A percentile compares a stretch with the other conserved stretches of the same genome.
Conservation (phyloP, 2,888 invertebrate species). For the Apoderus coryli region DNA sequence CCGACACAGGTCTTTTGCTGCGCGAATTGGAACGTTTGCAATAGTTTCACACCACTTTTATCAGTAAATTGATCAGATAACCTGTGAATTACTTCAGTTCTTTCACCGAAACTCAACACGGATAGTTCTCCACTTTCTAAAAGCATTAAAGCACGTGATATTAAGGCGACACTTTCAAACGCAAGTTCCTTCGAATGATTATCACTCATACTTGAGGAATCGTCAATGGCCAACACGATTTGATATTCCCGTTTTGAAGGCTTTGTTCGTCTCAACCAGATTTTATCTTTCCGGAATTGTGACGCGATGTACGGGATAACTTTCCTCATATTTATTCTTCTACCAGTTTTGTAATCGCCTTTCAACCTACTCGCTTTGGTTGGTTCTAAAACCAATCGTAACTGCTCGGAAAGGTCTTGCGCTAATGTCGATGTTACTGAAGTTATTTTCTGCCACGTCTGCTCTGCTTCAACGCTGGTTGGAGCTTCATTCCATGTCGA, state of each 20-base stretch:
- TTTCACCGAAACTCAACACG: slow-evolving; percentile 83
- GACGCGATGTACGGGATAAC: slow-evolving; percentile 98
- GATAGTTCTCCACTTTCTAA: slow-evolving; percentile 89
- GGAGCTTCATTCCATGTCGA: slow-evolving; percentile 37
- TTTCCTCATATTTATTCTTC: slow-evolving; percentile 94
- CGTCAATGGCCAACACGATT: slow-evolving; percentile 91
- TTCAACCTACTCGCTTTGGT: slow-evolving; percentile 80
- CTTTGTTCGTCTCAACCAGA: slow-evolving; percentile 92
- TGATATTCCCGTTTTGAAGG: slow-evolving; percentile 94
- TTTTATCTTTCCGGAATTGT: slow-evolving; percentile 96
- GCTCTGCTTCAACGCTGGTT: slow-evolving; percentile 33
- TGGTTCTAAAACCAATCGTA: slow-evolving; percentile 89
- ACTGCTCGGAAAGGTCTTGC: slow-evolving; percentile 80
- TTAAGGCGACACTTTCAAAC: slow-evolving; percentile 86
- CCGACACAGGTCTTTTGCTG: slow-evolving; percentile 83
- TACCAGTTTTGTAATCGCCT: slow-evolving; percentile 94
- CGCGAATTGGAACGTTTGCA: slow-evolving; percentile 71
- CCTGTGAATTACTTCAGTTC: slow-evolving; percentile 72
- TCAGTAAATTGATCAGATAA: slow-evolving; percentile 78
- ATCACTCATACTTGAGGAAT: slow-evolving; percentile 85
- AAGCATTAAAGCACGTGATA: slow-evolving; percentile 76
- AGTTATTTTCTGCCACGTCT: slow-evolving; percentile 48
- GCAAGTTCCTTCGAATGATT: slow-evolving; percentile 82
- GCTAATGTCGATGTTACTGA: slow-evolving; percentile 48
- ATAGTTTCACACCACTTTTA: slow-evolving; percentile 66